phyloP scores from a whole-genome alignment of 1,140 invertebrate species.

The Drosophila novamexicana region DNA sequence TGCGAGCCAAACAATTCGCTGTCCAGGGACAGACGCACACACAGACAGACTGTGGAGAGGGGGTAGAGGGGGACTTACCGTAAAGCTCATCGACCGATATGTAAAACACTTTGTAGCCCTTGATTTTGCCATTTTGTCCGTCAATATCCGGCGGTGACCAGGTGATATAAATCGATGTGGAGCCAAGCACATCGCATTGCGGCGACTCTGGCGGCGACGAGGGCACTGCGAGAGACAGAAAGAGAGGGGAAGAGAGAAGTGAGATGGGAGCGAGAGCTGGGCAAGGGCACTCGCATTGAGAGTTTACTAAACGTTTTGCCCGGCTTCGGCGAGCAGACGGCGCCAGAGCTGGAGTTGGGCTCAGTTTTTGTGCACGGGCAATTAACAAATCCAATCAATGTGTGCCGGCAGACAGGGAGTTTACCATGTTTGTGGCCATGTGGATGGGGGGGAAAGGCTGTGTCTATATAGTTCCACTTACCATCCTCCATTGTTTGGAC shows the following conservation, averaged over 20 bases:
- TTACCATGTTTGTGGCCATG: neutral
- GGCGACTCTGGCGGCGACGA: slow-evolving; percentile 92
- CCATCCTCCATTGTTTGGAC: slow-evolving; percentile 94
- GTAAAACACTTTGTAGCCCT: slow-evolving; percentile 94
- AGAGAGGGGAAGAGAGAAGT: slow-evolving; percentile 1
- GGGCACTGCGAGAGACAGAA: slow-evolving; percentile 87
- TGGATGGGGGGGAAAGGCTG: too few species aligned
- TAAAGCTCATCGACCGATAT: slow-evolving; percentile 89
- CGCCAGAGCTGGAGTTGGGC: slow-evolving; percentile 11
- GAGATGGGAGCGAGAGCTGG: neutral
- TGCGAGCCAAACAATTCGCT: slow-evolving; percentile 51
- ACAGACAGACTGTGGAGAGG: neutral
- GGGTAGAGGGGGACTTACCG: slow-evolving; percentile 85
- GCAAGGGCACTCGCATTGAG: neutral
- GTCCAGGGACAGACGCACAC: neutral
- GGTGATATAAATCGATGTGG: slow-evolving; percentile 92
- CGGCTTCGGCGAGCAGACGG: slow-evolving; percentile 13
- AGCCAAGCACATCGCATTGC: slow-evolving; percentile 90
- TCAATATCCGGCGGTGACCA: slow-evolving; percentile 93
- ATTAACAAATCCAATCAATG: slow-evolving; percentile 82
- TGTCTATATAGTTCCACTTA: slow-evolving; percentile 84
- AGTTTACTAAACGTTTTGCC: slow-evolving; percentile 65
- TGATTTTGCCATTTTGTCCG: slow-evolving; percentile 93
- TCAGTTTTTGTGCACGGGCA: slow-evolving; percentile 67
- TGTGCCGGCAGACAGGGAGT: slow-evolving; percentile 19